phyloP scores from a whole-genome alignment of 2,888 invertebrate genomes.

The Netelia fuscicornis region DNA sequence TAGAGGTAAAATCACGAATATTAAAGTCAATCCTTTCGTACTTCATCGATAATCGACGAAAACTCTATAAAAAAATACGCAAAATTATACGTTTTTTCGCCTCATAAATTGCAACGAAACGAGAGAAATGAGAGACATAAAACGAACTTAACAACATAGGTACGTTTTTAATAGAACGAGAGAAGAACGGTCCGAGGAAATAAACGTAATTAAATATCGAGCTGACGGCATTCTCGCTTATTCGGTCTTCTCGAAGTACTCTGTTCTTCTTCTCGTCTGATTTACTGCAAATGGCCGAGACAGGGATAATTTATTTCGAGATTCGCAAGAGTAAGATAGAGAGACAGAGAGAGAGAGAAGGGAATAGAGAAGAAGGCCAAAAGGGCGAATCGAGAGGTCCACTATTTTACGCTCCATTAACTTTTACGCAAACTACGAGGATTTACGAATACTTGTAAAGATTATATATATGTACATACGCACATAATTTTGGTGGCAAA shows the following conservation, averaged over 20 bases:
- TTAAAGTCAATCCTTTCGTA: too few relatives aligned
- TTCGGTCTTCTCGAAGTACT: conserved; percentile 53
- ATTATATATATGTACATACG: background rate
- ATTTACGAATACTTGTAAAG: conserved; percentile 44
- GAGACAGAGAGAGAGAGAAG: conserved; percentile 27
- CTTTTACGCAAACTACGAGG: conserved; percentile 60
- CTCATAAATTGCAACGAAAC: too few relatives aligned
- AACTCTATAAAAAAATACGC: too few relatives aligned
- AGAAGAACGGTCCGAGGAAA: conserved; percentile 53
- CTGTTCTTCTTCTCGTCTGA: conserved; percentile 63
- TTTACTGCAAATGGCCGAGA: conserved; percentile 72
- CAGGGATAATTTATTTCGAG: conserved; percentile 67
- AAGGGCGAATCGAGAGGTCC: conserved; percentile 19
- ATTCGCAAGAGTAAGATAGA: conserved; percentile 43
- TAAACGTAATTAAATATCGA: conserved; percentile 70
- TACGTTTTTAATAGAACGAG: conserved; percentile 11
- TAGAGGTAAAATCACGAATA: too few relatives aligned
- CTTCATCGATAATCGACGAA: too few relatives aligned
- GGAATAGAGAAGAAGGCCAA: conserved; percentile 18
- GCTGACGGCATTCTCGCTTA: conserved; percentile 54
- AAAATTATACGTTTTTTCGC: too few relatives aligned
- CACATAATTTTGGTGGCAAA: background rate
- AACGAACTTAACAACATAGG: conserved; percentile 26
- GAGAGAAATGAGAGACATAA: conserved; percentile 14
- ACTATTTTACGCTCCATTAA: conserved; percentile 53